A percentile compares a stretch with the other conserved stretches of the same genome.
These are phyloP conservation scores for Chloroclystis v-ata DNA, from an alignment of 2,888 invertebrate species.

Conservation along the genomic window DNA sequence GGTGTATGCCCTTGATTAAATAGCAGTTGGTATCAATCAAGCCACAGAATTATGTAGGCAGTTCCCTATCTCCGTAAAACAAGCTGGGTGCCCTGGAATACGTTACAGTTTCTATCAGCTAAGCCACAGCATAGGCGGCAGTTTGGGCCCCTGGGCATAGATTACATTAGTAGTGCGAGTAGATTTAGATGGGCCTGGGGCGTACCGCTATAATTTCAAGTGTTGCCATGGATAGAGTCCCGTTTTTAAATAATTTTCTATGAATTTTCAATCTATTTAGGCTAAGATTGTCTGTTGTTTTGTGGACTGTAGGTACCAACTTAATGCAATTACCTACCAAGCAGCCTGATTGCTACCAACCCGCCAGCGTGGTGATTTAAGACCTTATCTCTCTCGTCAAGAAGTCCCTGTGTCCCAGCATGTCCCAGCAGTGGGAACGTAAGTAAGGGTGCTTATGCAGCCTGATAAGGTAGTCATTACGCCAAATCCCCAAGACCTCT, in stretches of 20 bases:
- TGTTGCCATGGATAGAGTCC: background rate
- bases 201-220: constrained; percentile 1
- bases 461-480: no score
- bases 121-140: background rate
- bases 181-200: constrained; percentile 3
- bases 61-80: background rate
- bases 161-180: background rate
- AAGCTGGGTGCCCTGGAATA: constrained; percentile 11
- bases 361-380: no score
- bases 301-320: no score
- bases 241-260: background rate
- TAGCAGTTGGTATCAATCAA: background rate
- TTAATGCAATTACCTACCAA: no score
- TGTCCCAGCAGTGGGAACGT: no score
- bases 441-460: no score
- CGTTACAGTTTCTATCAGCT: constrained; percentile 13
- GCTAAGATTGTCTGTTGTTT: no score
- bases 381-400: no score
- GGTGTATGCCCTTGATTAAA: background rate
- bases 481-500: no score
- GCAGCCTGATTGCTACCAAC: no score
- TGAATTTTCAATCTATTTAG: background rate
- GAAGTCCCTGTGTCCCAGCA: no score
- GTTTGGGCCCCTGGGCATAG: constrained; percentile 6
- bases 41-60: background rate